Evolutionary conservation across 2,113 vertebrate genomes (phyloP).

Genomic region (Chamaea fasciata): DNA sequence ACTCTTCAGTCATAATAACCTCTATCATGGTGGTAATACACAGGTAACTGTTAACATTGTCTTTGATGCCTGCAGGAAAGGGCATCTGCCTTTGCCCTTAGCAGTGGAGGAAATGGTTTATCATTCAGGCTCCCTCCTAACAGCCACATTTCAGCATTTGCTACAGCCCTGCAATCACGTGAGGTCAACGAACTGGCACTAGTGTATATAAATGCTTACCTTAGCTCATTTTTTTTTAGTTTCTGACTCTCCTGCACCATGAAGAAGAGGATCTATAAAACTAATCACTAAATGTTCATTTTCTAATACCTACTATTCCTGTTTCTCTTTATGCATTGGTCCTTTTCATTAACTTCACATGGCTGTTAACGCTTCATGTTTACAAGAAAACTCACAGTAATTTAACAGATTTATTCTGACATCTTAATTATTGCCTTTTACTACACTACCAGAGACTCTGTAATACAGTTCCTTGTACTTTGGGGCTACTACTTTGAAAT

Average conservation of each 20-base stretch:
- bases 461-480: neutral
- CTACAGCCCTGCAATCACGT: neutral
- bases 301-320: neutral
- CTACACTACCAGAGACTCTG: neutral
- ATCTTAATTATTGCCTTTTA: neutral
- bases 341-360: neutral
- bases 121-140: neutral
- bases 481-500: neutral
- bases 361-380: neutral
- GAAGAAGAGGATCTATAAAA: neutral
- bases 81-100: neutral
- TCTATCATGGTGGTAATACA: neutral
- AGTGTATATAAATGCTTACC: neutral
- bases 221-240: neutral
- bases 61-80: neutral
- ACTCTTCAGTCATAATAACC: neutral
- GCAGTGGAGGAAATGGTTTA: neutral
- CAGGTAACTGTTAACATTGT: neutral
- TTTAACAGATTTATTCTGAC: neutral
- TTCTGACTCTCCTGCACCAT: neutral
- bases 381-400: neutral
- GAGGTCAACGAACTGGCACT: neutral
- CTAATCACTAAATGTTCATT: neutral
- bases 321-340: neutral
- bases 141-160: neutral